Conservation (phyloP, 2,113 vertebrate genomes). For the Bubo bubo region DNA sequence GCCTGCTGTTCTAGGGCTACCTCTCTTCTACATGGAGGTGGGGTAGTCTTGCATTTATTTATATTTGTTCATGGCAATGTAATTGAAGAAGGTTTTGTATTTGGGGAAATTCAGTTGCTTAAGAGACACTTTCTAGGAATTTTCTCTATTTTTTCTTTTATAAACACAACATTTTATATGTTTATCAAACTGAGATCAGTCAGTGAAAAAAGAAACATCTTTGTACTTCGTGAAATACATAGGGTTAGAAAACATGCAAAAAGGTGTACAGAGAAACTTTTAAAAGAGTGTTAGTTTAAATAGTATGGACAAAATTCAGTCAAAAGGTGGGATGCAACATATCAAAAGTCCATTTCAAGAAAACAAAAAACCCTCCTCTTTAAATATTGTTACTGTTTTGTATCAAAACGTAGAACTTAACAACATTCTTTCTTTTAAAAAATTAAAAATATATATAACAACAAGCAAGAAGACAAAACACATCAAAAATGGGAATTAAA, state of each 20-base stretch:
- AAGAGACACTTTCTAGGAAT: constrained; percentile 78
- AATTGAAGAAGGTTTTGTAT: not conserved
- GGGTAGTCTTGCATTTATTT: not conserved
- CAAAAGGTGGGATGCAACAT: constrained; percentile 93
- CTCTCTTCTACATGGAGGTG: not conserved
- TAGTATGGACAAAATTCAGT: constrained; percentile 82
- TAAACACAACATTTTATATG: constrained; percentile 46
- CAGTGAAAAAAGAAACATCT: constrained; percentile 74
- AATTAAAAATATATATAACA: constrained; percentile 82
- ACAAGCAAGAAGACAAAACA: constrained; percentile 99
- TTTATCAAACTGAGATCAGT: constrained; percentile 69
- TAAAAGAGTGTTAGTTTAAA: constrained; percentile 86
- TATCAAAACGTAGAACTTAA: constrained; percentile 81
- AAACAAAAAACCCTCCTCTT: constrained; percentile 75
- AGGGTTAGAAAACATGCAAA: constrained; percentile 91
- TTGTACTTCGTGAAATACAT: constrained; percentile 75
- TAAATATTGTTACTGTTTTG: constrained; percentile 78
- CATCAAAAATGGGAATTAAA: constrained; percentile 93
- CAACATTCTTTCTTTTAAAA: constrained; percentile 80
- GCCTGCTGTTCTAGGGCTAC: not conserved
- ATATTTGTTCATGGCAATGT: not conserved
- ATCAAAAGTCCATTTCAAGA: constrained; percentile 86
- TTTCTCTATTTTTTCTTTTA: constrained; percentile 26
- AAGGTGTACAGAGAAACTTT: constrained; percentile 83
- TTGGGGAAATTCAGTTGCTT: constrained; percentile 62